These are phyloP conservation scores for Tetraneura akinire DNA, from an alignment of 1,140 invertebrate species.

Conservation along the genomic window DNA sequence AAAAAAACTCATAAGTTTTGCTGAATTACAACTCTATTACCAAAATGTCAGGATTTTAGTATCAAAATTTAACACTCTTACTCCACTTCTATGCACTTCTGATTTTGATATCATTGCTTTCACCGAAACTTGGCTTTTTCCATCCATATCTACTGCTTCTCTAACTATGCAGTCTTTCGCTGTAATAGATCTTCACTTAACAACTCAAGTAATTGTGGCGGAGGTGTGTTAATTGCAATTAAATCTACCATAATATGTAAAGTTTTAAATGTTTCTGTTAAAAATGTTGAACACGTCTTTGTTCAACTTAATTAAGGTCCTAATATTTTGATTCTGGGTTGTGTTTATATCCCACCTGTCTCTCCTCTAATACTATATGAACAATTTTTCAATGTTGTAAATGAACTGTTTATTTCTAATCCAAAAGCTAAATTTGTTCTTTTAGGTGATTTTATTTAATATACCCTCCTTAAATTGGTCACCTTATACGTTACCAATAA, in stretches of 20 bases:
- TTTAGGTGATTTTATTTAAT: constrained; percentile 5
- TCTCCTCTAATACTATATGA: background rate
- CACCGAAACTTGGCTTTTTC: background rate
- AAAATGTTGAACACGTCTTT: background rate
- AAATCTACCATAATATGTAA: background rate
- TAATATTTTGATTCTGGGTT: background rate
- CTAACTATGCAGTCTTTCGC: background rate
- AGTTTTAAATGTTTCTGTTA: background rate
- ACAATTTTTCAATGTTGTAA: background rate
- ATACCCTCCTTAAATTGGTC: background rate
- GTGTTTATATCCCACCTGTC: background rate
- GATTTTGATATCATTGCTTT: background rate
- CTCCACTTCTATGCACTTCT: background rate
- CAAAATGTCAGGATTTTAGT: background rate
- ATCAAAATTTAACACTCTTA: background rate
- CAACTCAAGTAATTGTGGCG: background rate
- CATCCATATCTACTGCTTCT: background rate
- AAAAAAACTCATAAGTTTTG: too few relatives aligned
- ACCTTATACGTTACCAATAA: background rate
- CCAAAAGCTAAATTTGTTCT: background rate
- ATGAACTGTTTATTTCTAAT: background rate
- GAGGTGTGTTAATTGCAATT: background rate
- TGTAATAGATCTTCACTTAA: background rate
- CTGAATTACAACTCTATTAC: too few relatives aligned
- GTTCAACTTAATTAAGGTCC: background rate